Evolutionary conservation across 2,888 invertebrate species (phyloP).

Genomic region (Sminthurides aquaticus): DNA sequence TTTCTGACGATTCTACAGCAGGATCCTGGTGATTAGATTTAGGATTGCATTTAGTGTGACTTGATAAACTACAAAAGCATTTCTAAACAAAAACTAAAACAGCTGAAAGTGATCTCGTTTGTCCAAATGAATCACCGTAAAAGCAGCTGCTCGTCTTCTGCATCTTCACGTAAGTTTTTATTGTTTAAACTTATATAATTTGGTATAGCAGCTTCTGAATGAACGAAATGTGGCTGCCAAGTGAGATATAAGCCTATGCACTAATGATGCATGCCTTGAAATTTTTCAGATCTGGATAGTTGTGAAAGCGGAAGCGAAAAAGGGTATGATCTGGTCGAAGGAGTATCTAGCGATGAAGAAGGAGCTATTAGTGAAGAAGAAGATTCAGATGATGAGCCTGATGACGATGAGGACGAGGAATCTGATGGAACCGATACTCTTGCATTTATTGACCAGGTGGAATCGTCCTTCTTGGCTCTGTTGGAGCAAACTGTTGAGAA

Average conservation of each 20-base stretch:
- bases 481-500: constrained; percentile 10
- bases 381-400: constrained; percentile 22
- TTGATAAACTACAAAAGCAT: no score
- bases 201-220: background rate
- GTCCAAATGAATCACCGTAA: background rate
- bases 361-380: background rate
- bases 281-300: background rate
- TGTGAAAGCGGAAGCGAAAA: background rate
- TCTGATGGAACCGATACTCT: constrained; percentile 11
- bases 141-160: background rate
- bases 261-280: background rate
- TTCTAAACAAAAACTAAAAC: no score
- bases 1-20: no score
- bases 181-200: background rate
- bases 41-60: no score
- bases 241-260: background rate
- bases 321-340: no score
- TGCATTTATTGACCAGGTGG: constrained; percentile 14
- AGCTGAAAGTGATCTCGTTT: no score
- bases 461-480: constrained; percentile 13
- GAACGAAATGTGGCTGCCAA: background rate
- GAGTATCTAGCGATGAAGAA: background rate
- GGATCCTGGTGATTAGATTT: no score
- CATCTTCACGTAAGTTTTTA: background rate
- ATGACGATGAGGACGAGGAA: constrained; percentile 20